Base-by-base conservation (phyloP, 2,113 vertebrate genomes). In the Poeciliopsis occidentalis region DNA sequence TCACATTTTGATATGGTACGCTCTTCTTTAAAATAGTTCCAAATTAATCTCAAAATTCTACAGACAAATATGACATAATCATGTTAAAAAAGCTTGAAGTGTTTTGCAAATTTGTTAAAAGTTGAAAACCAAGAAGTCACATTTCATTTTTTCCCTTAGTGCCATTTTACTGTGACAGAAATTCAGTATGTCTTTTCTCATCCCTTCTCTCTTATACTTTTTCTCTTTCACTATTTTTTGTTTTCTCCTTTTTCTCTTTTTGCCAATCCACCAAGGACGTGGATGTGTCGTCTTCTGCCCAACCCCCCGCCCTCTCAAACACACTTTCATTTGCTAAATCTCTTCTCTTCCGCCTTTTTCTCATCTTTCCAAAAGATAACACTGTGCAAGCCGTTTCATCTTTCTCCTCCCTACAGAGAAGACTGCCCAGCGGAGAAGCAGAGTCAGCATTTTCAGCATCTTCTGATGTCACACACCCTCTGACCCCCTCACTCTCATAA, bases 391-490 rank as follows among this genome's bases (percentile, higher is more conserved):
- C 81, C 76, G 80, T 92, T 91, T 87, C 77, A 86, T 92, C 86
- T 84, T 84, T 88, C 87, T 88, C 74, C 80, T 85, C 84, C 89
- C 88, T 76, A 64, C 86, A 88, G 90, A 90, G 73, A 90, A 88
- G 78, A 85, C 88, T 91, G 85, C 76, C 89, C 88, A 81, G 80
- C 78, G 83, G 84, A 81, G 86, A 69, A 91, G 89, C 87, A 79
- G 74, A 93, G 90, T 94, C 94, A 93, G 94, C 92, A 80, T 80
- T 41, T 92, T 89, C 77, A 73, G 74, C 72, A 66, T 76, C 77
- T 62, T 82, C 75, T 91, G 85, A 92, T 93, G 91, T 92, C 91
- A 93, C 80, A 37, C 76, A 82, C 72, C 67, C 73, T 47, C 73
- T n/a, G 27, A 74, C 81, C 71, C 39, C 63, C 60, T 30, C 72